These are phyloP conservation scores for Misgurnus mizolepis DNA, from an alignment of 2,113 vertebrate genomes.

Conservation along the genomic window DNA sequence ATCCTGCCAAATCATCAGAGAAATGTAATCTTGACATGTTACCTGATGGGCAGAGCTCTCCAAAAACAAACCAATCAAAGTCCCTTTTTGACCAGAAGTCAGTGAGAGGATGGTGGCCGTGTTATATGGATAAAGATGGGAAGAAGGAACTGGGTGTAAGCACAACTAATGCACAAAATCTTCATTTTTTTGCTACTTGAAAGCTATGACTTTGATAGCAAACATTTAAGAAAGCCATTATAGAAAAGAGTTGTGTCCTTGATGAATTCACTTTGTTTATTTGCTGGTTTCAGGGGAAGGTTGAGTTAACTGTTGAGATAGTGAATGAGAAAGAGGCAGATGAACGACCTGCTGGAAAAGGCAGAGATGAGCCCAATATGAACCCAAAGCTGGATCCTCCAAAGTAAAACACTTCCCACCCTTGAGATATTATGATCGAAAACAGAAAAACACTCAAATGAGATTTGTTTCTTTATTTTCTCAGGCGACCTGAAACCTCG, in stretches of 20 bases:
- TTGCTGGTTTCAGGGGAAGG: constrained; percentile 84
- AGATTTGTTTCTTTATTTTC: not conserved
- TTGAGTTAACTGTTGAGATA: constrained; percentile 96
- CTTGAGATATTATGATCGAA: not conserved
- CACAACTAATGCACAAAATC: not conserved
- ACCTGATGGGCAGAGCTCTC: constrained; percentile 67
- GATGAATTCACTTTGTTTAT: not conserved
- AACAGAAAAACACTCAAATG: not conserved
- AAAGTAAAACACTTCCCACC: constrained; percentile 78
- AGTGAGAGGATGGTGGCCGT: constrained; percentile 96
- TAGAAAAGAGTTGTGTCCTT: not conserved
- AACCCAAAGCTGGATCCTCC: constrained; percentile 92
- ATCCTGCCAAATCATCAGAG: constrained; percentile 87
- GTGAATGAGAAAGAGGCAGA: constrained; percentile 87
- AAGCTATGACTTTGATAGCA: too few species aligned
- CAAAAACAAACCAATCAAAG: constrained; percentile 68
- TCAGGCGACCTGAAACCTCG: constrained; percentile 94
- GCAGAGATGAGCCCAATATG: constrained; percentile 97
- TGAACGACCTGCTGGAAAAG: constrained; percentile 93
- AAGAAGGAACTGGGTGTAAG: constrained; percentile 84
- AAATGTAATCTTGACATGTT: constrained; percentile 88
- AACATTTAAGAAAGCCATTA: too few species aligned
- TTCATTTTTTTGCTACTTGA: too few species aligned
- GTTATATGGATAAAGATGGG: constrained; percentile 84
- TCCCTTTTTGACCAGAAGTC: constrained; percentile 95